Conservation (phyloP, 2,797 vertebrate genomes). For the Momotus momota region DNA sequence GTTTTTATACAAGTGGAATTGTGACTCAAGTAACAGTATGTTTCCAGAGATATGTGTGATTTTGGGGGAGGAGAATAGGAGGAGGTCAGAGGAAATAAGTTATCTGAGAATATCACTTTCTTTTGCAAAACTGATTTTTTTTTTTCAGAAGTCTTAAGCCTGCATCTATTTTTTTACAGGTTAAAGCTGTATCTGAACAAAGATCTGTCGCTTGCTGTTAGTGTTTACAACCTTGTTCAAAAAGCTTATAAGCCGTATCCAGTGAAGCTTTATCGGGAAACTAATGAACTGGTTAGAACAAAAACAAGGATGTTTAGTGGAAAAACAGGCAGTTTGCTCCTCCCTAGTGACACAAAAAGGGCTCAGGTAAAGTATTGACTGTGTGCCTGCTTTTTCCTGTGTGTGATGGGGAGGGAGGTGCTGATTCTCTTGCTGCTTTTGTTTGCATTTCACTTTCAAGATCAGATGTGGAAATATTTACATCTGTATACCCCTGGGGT, state of each 20-base stretch:
- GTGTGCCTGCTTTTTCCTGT: background rate
- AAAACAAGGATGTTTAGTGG: constrained; percentile 92
- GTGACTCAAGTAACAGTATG: background rate
- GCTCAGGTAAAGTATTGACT: constrained; percentile 83
- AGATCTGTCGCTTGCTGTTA: constrained; percentile 85
- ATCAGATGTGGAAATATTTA: background rate
- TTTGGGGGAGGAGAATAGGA: background rate
- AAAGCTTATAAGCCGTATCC: constrained; percentile 83
- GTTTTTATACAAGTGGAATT: background rate
- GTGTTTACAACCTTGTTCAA: constrained; percentile 86
- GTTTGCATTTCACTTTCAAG: background rate
- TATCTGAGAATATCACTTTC: background rate
- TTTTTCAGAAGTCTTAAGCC: background rate
- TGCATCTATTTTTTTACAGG: constrained; percentile 76
- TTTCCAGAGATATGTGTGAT: background rate
- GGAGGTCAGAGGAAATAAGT: background rate
- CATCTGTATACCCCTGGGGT: background rate
- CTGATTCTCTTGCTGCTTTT: background rate
- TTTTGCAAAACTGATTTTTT: background rate
- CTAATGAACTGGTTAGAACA: constrained; percentile 90
- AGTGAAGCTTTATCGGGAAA: constrained; percentile 89
- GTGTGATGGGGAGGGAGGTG: background rate
- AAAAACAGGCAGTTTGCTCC: constrained; percentile 92
- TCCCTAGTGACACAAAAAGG: constrained; percentile 93
- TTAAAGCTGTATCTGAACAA: constrained; percentile 86